These are phyloP conservation scores for Scolopax mira DNA, from an alignment of 2,113 vertebrate species.

Conservation along the genomic window DNA sequence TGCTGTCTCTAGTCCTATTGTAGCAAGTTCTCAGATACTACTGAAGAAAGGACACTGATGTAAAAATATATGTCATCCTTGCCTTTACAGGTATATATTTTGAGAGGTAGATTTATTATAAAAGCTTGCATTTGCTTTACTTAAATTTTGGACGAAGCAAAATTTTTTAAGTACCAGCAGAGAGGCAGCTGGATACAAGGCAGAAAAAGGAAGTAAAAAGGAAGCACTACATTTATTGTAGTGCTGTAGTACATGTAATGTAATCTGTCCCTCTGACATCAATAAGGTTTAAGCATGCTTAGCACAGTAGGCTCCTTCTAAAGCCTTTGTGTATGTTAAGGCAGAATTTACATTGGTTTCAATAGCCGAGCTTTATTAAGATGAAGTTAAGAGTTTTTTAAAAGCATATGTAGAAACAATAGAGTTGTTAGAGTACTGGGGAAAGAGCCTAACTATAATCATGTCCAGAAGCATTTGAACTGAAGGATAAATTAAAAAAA, in stretches of 20 bases:
- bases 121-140: not conserved
- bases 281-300: not conserved
- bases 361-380: not conserved
- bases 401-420: slow-evolving; percentile 13
- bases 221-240: not conserved
- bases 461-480: slow-evolving; percentile 45
- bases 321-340: not conserved
- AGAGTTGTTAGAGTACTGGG: not conserved
- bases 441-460: not conserved
- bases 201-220: not conserved
- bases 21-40: not conserved
- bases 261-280: not conserved
- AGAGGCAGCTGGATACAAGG: not conserved
- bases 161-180: not conserved
- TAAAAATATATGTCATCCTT: not conserved
- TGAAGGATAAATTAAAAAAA: slow-evolving; percentile 6
- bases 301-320: not conserved
- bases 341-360: not conserved
- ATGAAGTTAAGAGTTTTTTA: not conserved
- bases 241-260: not conserved
- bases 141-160: not conserved
- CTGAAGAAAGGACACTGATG: not conserved
- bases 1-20: not conserved
- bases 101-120: not conserved
- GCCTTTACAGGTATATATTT: not conserved